Percentiles rank a stretch among this genome's conserved stretches.
Conservation (phyloP, 2,888 invertebrate species). For the Xestia sexstrigata region DNA sequence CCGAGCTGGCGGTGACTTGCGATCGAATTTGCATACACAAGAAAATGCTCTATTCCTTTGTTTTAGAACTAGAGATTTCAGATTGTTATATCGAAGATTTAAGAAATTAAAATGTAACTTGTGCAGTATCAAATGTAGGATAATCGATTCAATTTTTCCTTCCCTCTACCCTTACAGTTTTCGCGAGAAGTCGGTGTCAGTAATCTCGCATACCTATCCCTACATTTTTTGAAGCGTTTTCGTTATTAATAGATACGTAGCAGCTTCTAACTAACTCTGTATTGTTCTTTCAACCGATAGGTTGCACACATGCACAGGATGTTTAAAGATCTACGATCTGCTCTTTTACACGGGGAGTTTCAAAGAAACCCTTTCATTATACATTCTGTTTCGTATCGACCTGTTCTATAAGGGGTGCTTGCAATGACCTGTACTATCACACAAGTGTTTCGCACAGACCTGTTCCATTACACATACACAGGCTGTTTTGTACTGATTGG, state of each 20-base stretch:
- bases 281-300: background rate
- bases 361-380: background rate
- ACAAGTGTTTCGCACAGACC: background rate
- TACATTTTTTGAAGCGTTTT: background rate
- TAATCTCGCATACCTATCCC: background rate
- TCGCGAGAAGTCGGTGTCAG: no score
- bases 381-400: background rate
- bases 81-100: constrained; percentile 18
- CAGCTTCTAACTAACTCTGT: background rate
- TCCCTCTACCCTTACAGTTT: background rate
- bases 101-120: background rate
- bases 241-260: background rate
- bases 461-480: background rate
- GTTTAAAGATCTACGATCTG: no score
- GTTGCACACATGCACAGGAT: no score
- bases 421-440: background rate
- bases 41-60: constrained; percentile 23
- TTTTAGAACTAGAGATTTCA: background rate
- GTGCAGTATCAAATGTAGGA: background rate
- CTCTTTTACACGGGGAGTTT: no score
- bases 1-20: background rate
- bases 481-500: background rate
- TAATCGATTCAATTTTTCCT: background rate
- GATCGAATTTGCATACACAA: constrained; percentile 31
- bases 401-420: background rate